A percentile compares a stretch with the other conserved stretches of the same genome.
Conservation (phyloP, 2,888 invertebrate species). For the Clusia tigrina region DNA sequence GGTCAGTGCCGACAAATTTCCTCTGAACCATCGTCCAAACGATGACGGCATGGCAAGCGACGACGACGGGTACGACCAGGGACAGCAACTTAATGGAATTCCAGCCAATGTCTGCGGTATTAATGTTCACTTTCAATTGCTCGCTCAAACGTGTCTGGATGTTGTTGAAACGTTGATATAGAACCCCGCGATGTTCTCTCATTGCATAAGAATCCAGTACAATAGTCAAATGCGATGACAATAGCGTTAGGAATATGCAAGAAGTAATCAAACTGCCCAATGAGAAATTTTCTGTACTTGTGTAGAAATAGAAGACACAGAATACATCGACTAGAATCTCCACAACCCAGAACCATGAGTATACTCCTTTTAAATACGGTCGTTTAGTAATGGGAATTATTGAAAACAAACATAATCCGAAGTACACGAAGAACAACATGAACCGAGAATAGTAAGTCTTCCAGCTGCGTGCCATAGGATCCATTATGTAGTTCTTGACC, state of each 20-base stretch:
- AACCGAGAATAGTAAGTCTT: too few relatives aligned
- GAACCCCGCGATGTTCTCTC: constrained; percentile 23
- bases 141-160: constrained; percentile 34
- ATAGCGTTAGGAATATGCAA: constrained; percentile 39
- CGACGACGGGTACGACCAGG: constrained; percentile 29
- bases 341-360: constrained; percentile 33
- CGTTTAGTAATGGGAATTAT: constrained; percentile 10
- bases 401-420: constrained; percentile 19
- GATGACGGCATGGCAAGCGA: constrained; percentile 37
- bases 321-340: constrained; percentile 22
- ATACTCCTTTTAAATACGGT: constrained; percentile 24
- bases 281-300: constrained; percentile 18
- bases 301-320: constrained; percentile 24
- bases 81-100: too few relatives aligned
- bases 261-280: constrained; percentile 37
- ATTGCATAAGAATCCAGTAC: constrained; percentile 42
- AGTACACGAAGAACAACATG: too few relatives aligned
- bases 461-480: too few relatives aligned
- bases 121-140: constrained; percentile 23
- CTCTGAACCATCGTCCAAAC: constrained; percentile 34
- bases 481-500: too few relatives aligned
- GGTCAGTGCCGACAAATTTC: constrained; percentile 14
- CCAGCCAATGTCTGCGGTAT: constrained; percentile 1
- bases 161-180: constrained; percentile 33
- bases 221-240: constrained; percentile 41